Conservation (phyloP, 2,797 vertebrate genomes). For the Enteromius anoplus region DNA sequence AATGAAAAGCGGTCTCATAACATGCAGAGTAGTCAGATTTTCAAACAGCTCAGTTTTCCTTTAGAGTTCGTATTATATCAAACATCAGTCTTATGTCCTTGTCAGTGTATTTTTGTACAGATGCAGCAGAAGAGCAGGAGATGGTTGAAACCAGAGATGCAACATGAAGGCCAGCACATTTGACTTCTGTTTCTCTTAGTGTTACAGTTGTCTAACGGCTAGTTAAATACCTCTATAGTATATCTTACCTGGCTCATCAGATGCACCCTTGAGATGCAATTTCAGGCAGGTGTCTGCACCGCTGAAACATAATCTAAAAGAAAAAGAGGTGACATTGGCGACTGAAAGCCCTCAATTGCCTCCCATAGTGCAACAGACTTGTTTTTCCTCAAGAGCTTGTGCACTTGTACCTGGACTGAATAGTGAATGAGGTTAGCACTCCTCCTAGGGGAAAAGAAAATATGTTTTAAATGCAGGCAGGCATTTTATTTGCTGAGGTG, state of each 20-base stretch:
- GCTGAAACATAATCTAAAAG: conserved; percentile 41
- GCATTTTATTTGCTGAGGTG: background rate
- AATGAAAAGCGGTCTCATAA: background rate
- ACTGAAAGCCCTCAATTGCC: background rate
- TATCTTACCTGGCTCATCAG: conserved; percentile 46
- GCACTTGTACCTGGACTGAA: conserved; percentile 1
- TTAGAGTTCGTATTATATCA: conserved; percentile 37
- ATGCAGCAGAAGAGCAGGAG: conserved; percentile 44
- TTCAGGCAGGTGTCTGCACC: conserved; percentile 52
- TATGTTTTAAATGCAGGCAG: background rate
- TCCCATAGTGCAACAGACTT: background rate
- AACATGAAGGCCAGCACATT: conserved; percentile 9
- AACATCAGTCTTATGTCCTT: conserved; percentile 39
- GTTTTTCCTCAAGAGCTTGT: background rate
- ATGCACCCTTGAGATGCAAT: conserved; percentile 51
- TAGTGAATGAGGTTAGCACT: background rate
- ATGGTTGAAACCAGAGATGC: conserved; percentile 39
- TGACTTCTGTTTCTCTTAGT: conserved; percentile 32
- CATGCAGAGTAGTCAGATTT: conserved; percentile 16
- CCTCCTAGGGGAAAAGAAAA: conserved; percentile 19
- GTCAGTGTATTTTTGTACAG: conserved; percentile 29
- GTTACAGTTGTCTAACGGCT: conserved; percentile 19
- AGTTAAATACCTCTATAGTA: conserved; percentile 41
- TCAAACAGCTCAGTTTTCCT: conserved; percentile 22
- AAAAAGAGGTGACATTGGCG: conserved; percentile 29